Conservation (phyloP, 2,888 invertebrate species). For the Incurvaria masculella region DNA sequence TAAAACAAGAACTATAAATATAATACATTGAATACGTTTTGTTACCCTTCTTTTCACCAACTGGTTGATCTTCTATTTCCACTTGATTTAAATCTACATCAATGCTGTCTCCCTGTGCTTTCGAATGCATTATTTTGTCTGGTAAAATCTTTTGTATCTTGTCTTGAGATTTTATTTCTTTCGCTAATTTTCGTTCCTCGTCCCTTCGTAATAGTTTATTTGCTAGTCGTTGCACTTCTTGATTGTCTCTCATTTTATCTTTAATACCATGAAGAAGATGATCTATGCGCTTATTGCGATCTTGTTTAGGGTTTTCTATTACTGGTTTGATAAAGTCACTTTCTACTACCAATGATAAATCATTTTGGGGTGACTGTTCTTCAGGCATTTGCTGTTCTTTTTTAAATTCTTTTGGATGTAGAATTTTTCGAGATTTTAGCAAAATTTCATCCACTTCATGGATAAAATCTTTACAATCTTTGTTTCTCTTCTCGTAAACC, state of each 20-base stretch:
- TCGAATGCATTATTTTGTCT: conserved; percentile 20
- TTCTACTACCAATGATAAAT: conserved; percentile 11
- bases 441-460: conserved; percentile 42
- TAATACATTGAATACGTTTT: background rate
- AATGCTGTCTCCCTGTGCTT: conserved; percentile 33
- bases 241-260: conserved; percentile 45
- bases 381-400: background rate
- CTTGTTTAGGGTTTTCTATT: conserved; percentile 6
- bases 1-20: background rate
- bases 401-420: conserved; percentile 26
- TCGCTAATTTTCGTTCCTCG: conserved; percentile 25
- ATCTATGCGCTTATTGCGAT: conserved; percentile 32
- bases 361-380: too few relatives aligned
- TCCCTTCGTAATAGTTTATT: conserved; percentile 37
- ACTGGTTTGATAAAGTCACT: conserved; percentile 10
- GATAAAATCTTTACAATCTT: conserved; percentile 40
- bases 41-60: conserved; percentile 8
- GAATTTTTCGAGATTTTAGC: conserved; percentile 33
- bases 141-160: conserved; percentile 20
- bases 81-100: too few relatives aligned
- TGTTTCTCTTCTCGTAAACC: conserved; percentile 33
- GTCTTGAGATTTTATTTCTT: conserved; percentile 12
- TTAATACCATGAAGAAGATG: conserved; percentile 38
- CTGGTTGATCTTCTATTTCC: conserved; percentile 11
- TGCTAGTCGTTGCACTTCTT: conserved; percentile 38